A percentile compares a stretch with the other conserved stretches of the same genome.
phyloP scores from a whole-genome alignment of 2,797 vertebrate species.

The Kryptolebias ocellatus region DNA sequence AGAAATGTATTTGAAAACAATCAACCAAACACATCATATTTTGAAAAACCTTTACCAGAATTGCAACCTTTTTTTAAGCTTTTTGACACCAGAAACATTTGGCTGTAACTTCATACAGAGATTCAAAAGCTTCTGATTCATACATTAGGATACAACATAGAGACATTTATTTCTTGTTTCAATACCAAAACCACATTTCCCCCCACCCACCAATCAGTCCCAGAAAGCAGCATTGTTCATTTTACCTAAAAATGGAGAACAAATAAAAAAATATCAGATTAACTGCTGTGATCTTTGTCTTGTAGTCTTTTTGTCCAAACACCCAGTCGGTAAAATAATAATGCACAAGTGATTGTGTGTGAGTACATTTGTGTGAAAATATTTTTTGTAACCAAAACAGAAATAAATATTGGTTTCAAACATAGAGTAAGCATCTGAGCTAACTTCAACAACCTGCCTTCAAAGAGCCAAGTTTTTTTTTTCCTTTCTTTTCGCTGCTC shows the following conservation, averaged over 20 bases:
- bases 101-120: constrained; percentile 76
- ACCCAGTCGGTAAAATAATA: constrained; percentile 24
- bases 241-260: constrained; percentile 48
- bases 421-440: constrained; percentile 39
- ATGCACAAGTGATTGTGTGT: constrained; percentile 56
- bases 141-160: constrained; percentile 72
- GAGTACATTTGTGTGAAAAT: constrained; percentile 56
- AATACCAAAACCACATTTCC: constrained; percentile 51
- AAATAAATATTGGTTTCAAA: constrained; percentile 56
- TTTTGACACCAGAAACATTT: constrained; percentile 72
- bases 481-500: neutral
- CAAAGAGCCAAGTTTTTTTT: constrained; percentile 11
- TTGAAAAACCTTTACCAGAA: constrained; percentile 65
- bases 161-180: constrained; percentile 75
- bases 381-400: constrained; percentile 62
- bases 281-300: constrained; percentile 41
- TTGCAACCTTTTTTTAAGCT: constrained; percentile 53
- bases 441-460: constrained; percentile 26
- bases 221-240: constrained; percentile 78
- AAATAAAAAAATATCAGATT: constrained; percentile 51
- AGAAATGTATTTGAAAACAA: constrained; percentile 31
- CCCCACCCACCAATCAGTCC: constrained; percentile 43
- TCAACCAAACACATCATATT: constrained; percentile 39
- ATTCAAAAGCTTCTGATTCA: constrained; percentile 69
- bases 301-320: constrained; percentile 24